Evolutionary conservation across 2,113 vertebrate genomes (phyloP), one percentile per base, ranked within the genome.

Genomic region (Engraulis encrasicolus): DNA sequence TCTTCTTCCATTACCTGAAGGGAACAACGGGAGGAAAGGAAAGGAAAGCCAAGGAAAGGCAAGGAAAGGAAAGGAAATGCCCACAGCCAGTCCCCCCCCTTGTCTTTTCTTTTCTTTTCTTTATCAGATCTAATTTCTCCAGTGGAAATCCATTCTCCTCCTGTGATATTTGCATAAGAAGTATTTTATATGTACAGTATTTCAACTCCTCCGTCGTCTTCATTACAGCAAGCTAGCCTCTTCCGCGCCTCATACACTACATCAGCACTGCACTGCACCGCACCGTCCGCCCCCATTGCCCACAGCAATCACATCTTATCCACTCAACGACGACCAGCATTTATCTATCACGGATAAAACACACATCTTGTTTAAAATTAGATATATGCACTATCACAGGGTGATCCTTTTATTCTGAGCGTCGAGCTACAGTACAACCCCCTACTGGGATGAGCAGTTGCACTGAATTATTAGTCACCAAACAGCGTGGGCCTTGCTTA

Each of bases 1-100:
- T n/a, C n/a, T n/a, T 84, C 86, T 88, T 82, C 84, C 78, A 85
- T 88, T 87, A 91, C 90, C 89, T 90, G 77, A 85, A 93, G 87
- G 86, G 89, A 90, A 89, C 82, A 37, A 80, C 34, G 79, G 83
- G 85, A 89, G 88, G n/a, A n/a, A n/a, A n/a, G n/a, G n/a, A n/a
- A n/a, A n/a, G n/a, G n/a, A n/a, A n/a, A n/a, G n/a, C n/a, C n/a
- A n/a, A n/a, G n/a, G n/a, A n/a, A n/a, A n/a, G n/a, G n/a, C n/a
- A n/a, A n/a, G n/a, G n/a, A n/a, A n/a, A n/a, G n/a, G n/a, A n/a
- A 86, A 85, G 82, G 87, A 90, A 88, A 88, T 83, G 87, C 87
- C 84, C 82, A 81, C 58, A 79, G 78, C 80, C 74, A 40, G 50
- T 79, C n/a, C n/a, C n/a, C n/a, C n/a, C n/a, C n/a, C n/a, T n/a